These are phyloP conservation scores for Ellobius talpinus DNA, from an alignment of 2,113 vertebrate genomes.

Conservation along the genomic window DNA sequence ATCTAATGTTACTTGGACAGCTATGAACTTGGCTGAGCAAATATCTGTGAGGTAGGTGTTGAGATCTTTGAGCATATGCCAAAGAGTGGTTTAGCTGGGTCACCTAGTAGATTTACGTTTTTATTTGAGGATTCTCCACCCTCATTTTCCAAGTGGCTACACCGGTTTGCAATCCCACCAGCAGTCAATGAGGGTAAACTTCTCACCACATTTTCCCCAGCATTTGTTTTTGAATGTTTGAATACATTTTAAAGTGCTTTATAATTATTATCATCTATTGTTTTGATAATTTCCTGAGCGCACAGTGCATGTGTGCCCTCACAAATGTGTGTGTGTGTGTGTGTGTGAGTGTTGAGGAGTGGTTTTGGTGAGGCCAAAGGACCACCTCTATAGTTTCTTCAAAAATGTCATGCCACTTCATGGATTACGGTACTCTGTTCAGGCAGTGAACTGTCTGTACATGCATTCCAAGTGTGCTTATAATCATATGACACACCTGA, in stretches of 20 bases:
- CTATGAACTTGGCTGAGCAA: neutral
- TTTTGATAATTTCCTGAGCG: neutral
- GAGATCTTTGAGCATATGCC: neutral
- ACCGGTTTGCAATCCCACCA: neutral
- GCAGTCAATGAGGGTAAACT: neutral
- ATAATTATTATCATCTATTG: neutral
- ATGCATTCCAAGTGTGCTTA: neutral
- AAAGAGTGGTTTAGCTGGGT: neutral
- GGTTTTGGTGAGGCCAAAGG: neutral
- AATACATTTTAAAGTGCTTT: neutral
- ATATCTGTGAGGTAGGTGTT: neutral
- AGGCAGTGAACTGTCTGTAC: too few species aligned
- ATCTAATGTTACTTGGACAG: neutral
- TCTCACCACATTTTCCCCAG: neutral
- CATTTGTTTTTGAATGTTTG: neutral
- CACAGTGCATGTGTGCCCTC: neutral
- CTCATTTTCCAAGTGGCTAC: neutral
- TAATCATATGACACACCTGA: neutral
- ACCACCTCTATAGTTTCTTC: neutral
- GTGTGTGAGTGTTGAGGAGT: neutral
- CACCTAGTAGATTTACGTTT: neutral
- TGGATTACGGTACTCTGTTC: neutral
- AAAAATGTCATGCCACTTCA: neutral
- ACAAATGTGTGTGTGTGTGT: neutral
- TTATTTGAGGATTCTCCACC: neutral